These are phyloP conservation scores for Dolichoris vasculosae DNA, from an alignment of 1,140 invertebrate species.

Conservation along the genomic window DNA sequence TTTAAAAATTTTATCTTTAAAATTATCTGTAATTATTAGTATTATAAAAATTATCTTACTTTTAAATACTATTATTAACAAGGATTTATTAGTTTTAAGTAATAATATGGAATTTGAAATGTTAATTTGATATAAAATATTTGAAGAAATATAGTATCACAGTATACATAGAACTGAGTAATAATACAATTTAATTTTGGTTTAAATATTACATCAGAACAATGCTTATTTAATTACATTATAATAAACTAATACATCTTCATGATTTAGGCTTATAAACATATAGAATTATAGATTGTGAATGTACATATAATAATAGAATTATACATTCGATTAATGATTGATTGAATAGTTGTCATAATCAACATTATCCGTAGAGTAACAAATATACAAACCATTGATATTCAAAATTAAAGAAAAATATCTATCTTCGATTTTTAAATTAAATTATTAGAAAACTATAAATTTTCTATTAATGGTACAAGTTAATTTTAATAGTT, in stretches of 20 bases:
- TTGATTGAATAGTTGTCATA: not conserved
- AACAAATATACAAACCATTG: no score
- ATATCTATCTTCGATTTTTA: no score
- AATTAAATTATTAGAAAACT: not conserved
- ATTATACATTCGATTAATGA: not conserved
- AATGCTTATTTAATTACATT: not conserved
- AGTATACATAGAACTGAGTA: no score
- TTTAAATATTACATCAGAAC: not conserved
- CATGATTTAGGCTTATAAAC: not conserved
- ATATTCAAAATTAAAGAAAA: no score
- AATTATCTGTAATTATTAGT: not conserved
- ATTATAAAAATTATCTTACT: not conserved
- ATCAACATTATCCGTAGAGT: not conserved
- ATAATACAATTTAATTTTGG: no score
- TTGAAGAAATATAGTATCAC: not conserved
- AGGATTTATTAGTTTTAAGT: not conserved
- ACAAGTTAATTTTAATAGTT: no score
- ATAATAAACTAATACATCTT: not conserved
- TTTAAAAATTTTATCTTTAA: no score
- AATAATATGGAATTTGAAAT: not conserved
- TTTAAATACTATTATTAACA: not conserved
- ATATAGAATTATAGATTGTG: not conserved
- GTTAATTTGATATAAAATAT: not conserved
- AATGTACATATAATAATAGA: not conserved
- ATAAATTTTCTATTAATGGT: slow-evolving; percentile 39